Evolutionary conservation across 1,140 invertebrate genomes (phyloP), one percentile per base, ranked within the genome.

Genomic region (Dendroctonus valens): DNA sequence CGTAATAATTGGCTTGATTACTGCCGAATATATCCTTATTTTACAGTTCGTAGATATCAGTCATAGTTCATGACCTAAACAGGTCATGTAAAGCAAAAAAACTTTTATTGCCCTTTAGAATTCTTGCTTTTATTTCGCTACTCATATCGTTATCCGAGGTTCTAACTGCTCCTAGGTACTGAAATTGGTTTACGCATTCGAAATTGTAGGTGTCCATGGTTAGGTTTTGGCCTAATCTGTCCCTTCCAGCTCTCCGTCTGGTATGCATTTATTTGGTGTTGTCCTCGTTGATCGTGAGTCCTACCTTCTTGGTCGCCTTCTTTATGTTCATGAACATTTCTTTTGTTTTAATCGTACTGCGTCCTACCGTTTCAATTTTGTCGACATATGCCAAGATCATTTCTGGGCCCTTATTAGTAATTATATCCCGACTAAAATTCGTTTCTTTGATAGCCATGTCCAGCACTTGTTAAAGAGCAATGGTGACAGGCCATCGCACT

Each of bases 281-380:
- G 15, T 38, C 6, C 53, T 57, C 15, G 9, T 54, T 1, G 37
- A 51, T 15, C 3, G 15, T 51, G 7, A 15, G 50, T 8, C 50
- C 44, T 26, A 26, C 9, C 44, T 46, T 46, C 12, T 46, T 46
- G 44, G 44, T 46, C 44, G 1, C 44, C 4, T 46, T 46, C 44
- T 46, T 4, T n/a, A n/a, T 46, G 44, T 46, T 46, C 12, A 46
- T 46, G 44, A 46, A 46, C 12, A 9, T 46, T 46, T 46, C 4
- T 46, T 46, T 46, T 46, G 44, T 46, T 46, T 46, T 46, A 46
- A 46, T 46, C 44, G 44, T 46, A 46, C 9, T 46, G 44, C 44
- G 1, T 46, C 12, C 12, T 46, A 46, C 44, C 1, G 44, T 46
- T 2, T 11, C 1, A 46, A 46, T 2, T 1, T 46, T 4, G 12